Evolutionary conservation across 2,888 invertebrate genomes (phyloP), one percentile per base, ranked within the genome.

Genomic region (Ennomos quercinarius): DNA sequence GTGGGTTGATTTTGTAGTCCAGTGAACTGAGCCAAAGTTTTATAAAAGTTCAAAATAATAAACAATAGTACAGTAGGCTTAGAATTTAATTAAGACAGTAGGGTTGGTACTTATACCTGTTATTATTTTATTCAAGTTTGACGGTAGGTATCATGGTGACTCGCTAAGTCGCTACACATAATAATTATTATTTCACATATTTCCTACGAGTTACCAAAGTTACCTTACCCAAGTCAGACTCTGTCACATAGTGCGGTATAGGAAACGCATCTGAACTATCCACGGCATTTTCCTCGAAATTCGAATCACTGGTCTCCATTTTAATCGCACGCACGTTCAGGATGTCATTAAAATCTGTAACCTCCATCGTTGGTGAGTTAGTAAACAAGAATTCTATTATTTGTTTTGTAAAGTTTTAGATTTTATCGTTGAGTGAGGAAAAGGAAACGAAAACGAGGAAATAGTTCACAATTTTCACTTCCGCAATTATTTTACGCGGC

Each of bases 181-280:
- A 27, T 27, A 27, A 27, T 27, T 4, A 17, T 17, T 2, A 17
- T 17, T 17, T 17, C 17, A 17, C 3, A 4, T 27, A 27, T 27
- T 27, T 27, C 27, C 27, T 27, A 27, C 27, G 6, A 27, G 27
- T 27, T 27, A 27, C 27, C 27, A 27, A 27, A 6, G 27, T 27
- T 27, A 27, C 27, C 83, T 76, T 77, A 93, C 93, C 90, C 57
- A 93, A 77, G 70, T 93, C 93, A 1, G 87, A 81, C 61, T 93
- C 93, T 0, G 88, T 85, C 5, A 92, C 93, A 61, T 92, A 93
- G 57, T 93, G 91, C 2, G 89, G 87, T n/a, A 90, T 81, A 9
- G 90, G 81, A 43, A 89, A 56, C 5, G 87, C 77, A 71, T 90
- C 89, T 0, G 82, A 67, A 2, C 77, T 66, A 61, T 87, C 91